Conservation (phyloP, 30 jellyfish, hydroid and myxozoan species). For the Catostylus mosaicus region DNA sequence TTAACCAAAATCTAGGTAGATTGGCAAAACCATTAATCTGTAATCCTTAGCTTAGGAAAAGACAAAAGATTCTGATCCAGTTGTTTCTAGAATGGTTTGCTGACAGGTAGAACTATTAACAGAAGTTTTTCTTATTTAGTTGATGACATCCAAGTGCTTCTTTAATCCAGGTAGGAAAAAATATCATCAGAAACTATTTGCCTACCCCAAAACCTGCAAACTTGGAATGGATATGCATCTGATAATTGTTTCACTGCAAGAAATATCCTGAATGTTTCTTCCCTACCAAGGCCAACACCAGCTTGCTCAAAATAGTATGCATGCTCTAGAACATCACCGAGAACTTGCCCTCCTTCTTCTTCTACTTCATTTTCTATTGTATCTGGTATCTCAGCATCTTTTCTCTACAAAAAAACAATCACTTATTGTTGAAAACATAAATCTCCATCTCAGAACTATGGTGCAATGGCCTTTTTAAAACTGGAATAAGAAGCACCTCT, state of each 20-base stretch:
- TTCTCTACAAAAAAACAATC: constrained; percentile 36
- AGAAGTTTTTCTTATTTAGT: too few species aligned
- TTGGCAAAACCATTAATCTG: too few species aligned
- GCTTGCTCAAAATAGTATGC: constrained; percentile 95
- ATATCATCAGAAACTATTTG: too few species aligned
- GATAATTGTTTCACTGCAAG: constrained; percentile 88
- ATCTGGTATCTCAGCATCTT: constrained; percentile 76
- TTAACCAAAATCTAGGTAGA: too few species aligned
- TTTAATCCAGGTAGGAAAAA: too few species aligned
- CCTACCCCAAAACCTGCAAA: constrained; percentile 97
- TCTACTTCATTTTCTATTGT: constrained; percentile 67
- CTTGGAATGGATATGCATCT: constrained; percentile 74
- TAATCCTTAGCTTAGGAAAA: too few species aligned
- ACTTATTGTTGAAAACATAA: background rate
- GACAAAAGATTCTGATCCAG: too few species aligned
- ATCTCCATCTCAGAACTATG: background rate
- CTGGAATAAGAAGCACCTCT: background rate
- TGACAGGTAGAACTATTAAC: too few species aligned
- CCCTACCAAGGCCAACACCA: constrained; percentile 93
- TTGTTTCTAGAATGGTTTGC: too few species aligned
- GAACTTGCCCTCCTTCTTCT: constrained; percentile 75
- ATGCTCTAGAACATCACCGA: constrained; percentile 86
- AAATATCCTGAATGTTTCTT: constrained; percentile 84
- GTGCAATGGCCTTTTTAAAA: background rate
- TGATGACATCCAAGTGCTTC: too few species aligned